Evolutionary conservation across 2,113 vertebrate species (phyloP), one percentile per base, ranked within the genome.

Genomic region (Callaeas wilsoni): DNA sequence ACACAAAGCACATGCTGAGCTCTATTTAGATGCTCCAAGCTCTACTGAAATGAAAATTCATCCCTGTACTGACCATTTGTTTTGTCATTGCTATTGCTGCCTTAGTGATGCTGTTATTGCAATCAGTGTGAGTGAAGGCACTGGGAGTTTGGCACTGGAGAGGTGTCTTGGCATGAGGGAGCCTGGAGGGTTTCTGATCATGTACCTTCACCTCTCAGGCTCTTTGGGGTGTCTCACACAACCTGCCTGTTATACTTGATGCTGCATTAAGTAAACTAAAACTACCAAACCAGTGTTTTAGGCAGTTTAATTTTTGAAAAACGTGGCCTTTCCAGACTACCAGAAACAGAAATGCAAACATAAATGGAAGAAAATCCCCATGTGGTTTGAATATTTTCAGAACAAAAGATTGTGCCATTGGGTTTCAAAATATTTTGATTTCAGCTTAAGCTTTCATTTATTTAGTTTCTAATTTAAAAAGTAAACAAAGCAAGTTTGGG

Each of bases 221-320:
- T 78, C 37, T 80, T 73, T 47, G 27, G 16, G 22, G 46, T 9
- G 4, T 16, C 57, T 86, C n/a, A 26, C 22, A 41, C 41, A 76
- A 21, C 29, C 25, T 57, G 6, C 17, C 20, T 65, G 12, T 8
- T 80, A 4, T 37, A n/a, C 6, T 17, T 75, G 35, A 35, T 33
- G 33, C 22, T 44, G 18, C 16, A 8, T 32, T 71, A 87, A 76
- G 23, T 15, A 29, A 62, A 30, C 5, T 41, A 41, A 67, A 63
- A 16, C 15, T 35, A 57, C 1, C 1, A 46, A 37, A 47, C 0
- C 0, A 63, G 16, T 17, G 6, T 4, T 74, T 50, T 33, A 71
- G 6, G 11, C 15, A 32, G 37, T 33, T 55, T 65, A 39, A 16
- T 50, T 77, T 87, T 71, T 63, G 4, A 42, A 85, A 71, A 50